Evolutionary conservation across 2,797 vertebrate genomes (phyloP).

Genomic region (Acridotheres tristis): DNA sequence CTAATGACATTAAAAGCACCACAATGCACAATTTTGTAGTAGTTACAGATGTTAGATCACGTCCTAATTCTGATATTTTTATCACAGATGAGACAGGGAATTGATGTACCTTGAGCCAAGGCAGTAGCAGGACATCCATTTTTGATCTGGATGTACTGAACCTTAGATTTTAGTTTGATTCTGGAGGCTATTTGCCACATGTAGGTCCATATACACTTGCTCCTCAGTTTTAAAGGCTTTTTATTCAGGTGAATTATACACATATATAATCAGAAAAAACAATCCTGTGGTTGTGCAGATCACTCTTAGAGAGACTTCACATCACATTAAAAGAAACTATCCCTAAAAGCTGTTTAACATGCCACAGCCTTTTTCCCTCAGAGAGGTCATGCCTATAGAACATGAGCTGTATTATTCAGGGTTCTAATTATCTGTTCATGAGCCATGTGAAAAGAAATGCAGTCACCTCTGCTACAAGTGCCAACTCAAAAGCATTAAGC

Average conservation of each 20-base stretch:
- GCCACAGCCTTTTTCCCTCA: not conserved
- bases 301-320: not conserved
- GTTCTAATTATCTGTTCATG: not conserved
- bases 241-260: not conserved
- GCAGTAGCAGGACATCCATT: not conserved
- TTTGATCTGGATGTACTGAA: not conserved
- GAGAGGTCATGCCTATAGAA: not conserved
- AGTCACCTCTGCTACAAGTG: not conserved
- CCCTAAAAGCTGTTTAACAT: not conserved
- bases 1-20: not conserved
- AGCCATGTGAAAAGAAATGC: conserved; percentile 11
- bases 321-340: not conserved
- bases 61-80: not conserved
- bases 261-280: fast-evolving
- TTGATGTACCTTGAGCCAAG: not conserved
- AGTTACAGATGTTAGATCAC: not conserved
- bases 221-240: not conserved
- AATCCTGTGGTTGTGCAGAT: not conserved
- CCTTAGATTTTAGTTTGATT: not conserved
- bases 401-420: conserved; percentile 8
- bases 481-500: not conserved
- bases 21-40: not conserved
- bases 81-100: not conserved
- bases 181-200: not conserved
- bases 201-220: not conserved